These are phyloP conservation scores for Monomorium pharaonis DNA, from an alignment of 1,140 invertebrate genomes.

Conservation along the genomic window DNA sequence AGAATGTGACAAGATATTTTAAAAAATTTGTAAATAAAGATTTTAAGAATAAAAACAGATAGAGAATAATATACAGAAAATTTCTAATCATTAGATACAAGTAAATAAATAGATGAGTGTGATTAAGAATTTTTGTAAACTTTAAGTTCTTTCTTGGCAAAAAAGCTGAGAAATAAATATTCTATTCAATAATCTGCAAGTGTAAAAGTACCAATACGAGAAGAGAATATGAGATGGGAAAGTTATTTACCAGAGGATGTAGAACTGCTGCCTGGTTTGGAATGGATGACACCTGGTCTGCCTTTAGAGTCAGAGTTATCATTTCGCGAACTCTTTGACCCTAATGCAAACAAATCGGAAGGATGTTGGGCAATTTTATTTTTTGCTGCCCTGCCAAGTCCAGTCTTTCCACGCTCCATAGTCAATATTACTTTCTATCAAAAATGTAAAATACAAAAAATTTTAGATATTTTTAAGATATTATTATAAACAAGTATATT, in stretches of 20 bases:
- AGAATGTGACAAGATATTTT: too few relatives aligned
- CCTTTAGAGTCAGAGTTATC: conserved; percentile 85
- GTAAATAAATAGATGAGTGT: too few relatives aligned
- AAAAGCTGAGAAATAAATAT: too few relatives aligned
- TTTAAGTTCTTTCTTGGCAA: too few relatives aligned
- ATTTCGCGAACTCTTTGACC: conserved; percentile 85
- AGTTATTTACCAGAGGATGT: conserved; percentile 79
- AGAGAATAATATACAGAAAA: too few relatives aligned
- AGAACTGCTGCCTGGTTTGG: conserved; percentile 84
- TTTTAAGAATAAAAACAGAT: too few relatives aligned
- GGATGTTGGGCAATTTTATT: conserved; percentile 88
- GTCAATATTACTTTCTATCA: conserved; percentile 40
- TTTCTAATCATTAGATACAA: too few relatives aligned
- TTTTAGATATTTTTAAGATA: background rate
- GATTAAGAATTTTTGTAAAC: too few relatives aligned
- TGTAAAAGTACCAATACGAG: background rate
- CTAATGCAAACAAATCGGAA: conserved; percentile 87
- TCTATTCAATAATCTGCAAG: background rate
- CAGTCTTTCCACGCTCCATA: conserved; percentile 87
- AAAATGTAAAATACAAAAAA: background rate
- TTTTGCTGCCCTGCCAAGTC: conserved; percentile 86
- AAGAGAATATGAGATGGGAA: too few relatives aligned
- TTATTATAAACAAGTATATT: background rate
- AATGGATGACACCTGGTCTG: conserved; percentile 83
- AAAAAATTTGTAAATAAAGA: too few relatives aligned